These are phyloP conservation scores for Coracopsis vasa DNA, from an alignment of 2,113 vertebrate genomes.

Conservation along the genomic window DNA sequence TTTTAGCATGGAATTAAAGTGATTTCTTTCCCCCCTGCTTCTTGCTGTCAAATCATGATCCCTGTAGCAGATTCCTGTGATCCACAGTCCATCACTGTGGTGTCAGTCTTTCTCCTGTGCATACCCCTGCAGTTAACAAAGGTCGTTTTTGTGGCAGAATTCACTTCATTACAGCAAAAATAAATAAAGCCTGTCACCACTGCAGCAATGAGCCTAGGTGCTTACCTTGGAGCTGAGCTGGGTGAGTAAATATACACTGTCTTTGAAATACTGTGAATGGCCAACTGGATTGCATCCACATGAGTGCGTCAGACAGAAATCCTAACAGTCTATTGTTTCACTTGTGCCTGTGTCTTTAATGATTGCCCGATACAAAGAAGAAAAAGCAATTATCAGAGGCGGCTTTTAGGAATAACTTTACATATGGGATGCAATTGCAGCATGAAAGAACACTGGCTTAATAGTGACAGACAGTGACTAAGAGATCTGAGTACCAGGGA, in stretches of 20 bases:
- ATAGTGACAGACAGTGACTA: slow-evolving; percentile 52
- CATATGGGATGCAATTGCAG: slow-evolving; percentile 10
- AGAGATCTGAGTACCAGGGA: slow-evolving; percentile 37
- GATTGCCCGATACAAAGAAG: background rate
- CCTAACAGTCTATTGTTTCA: slow-evolving; percentile 51
- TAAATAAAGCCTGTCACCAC: slow-evolving; percentile 63
- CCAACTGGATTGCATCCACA: slow-evolving; percentile 56
- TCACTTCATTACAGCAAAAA: slow-evolving; percentile 43
- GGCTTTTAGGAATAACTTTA: slow-evolving; percentile 34
- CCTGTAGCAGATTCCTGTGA: background rate
- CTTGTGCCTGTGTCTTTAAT: slow-evolving; percentile 29
- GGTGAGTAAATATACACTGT: slow-evolving; percentile 48
- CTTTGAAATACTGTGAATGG: slow-evolving; percentile 27
- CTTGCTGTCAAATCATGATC: background rate
- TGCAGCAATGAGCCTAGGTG: slow-evolving; percentile 18
- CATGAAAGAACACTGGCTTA: slow-evolving; percentile 12
- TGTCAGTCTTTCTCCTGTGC: background rate
- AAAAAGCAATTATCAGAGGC: slow-evolving; percentile 40
- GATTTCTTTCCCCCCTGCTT: background rate
- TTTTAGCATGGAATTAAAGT: background rate
- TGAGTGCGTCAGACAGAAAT: slow-evolving; percentile 28
- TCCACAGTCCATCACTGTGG: background rate
- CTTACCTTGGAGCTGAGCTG: slow-evolving; percentile 67
- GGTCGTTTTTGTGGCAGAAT: background rate
- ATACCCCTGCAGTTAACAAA: background rate